phyloP scores from a whole-genome alignment of 1,140 invertebrate genomes.

The Drosophila takahashii region DNA sequence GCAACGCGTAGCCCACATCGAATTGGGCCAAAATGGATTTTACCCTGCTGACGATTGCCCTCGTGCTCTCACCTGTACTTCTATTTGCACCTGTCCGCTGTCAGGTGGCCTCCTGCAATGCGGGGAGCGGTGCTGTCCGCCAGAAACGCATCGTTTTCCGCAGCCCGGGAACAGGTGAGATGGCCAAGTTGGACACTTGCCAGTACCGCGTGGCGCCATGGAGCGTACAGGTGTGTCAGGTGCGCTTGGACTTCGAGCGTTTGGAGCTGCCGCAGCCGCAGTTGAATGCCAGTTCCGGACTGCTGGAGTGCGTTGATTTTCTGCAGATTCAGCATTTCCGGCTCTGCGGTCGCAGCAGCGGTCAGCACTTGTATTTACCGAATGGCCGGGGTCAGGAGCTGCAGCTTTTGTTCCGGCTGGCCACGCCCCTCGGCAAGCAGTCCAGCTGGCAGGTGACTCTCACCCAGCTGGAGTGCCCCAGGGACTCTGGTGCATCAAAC shows the following conservation, averaged over 20 bases:
- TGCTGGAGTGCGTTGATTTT: slow-evolving; percentile 65
- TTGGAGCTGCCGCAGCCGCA: slow-evolving; percentile 69
- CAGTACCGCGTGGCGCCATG: slow-evolving; percentile 66
- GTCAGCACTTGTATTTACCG: slow-evolving; percentile 68
- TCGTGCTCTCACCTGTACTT: slow-evolving; percentile 9
- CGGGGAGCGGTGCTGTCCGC: slow-evolving; percentile 18
- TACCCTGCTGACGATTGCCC: slow-evolving; percentile 6
- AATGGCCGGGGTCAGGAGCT: slow-evolving; percentile 55
- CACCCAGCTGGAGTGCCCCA: slow-evolving; percentile 68
- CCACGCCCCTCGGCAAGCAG: slow-evolving; percentile 37
- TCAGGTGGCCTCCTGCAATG: slow-evolving; percentile 64
- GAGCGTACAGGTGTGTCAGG: slow-evolving; percentile 71
- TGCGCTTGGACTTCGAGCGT: slow-evolving; percentile 73
- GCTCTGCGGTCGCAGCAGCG: slow-evolving; percentile 65
- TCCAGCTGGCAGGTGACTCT: slow-evolving; percentile 67
- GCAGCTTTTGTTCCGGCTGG: slow-evolving; percentile 49
- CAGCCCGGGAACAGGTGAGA: slow-evolving; percentile 41
- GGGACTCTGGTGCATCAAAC: slow-evolving; percentile 7
- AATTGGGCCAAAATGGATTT: slow-evolving; percentile 44
- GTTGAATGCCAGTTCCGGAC: slow-evolving; percentile 51
- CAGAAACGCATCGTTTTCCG: slow-evolving; percentile 68
- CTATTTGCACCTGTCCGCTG: slow-evolving; percentile 17
- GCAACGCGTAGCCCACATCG: slow-evolving; percentile 9
- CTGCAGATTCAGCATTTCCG: slow-evolving; percentile 71
- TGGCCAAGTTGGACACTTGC: slow-evolving; percentile 63